Evolutionary conservation across 1,140 invertebrate genomes (phyloP).

Genomic region (Bombus pyrosoma): DNA sequence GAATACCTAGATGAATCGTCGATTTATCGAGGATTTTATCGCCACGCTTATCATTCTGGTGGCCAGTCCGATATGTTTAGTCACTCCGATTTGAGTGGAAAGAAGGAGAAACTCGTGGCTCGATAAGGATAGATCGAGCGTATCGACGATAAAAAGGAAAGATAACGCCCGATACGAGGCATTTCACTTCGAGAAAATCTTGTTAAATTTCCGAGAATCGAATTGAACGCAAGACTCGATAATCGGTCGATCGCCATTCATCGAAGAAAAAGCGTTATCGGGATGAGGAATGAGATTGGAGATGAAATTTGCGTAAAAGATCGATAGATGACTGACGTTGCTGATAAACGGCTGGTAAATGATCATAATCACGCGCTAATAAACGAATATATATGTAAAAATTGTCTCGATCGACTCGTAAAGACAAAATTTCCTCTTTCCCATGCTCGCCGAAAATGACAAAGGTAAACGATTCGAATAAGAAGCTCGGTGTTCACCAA

Average conservation of each 20-base stretch:
- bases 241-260: neutral
- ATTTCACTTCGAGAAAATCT: slow-evolving; percentile 29
- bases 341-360: neutral
- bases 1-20: neutral
- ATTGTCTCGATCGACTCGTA: too few species aligned
- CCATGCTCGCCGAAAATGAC: rapidly evolving
- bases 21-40: slow-evolving; percentile 52
- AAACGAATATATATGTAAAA: too few species aligned
- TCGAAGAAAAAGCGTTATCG: neutral
- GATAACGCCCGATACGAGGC: neutral
- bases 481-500: neutral
- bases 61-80: slow-evolving; percentile 48
- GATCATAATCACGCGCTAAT: neutral
- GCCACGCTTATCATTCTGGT: slow-evolving; percentile 51
- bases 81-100: slow-evolving; percentile 16
- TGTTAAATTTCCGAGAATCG: slow-evolving; percentile 1
- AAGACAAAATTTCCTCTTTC: neutral
- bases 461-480: neutral
- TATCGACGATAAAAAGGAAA: slow-evolving; percentile 30
- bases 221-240: neutral
- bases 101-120: slow-evolving; percentile 9
- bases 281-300: neutral
- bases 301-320: neutral
- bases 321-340: neutral
- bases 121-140: slow-evolving; percentile 45